phyloP scores from a whole-genome alignment of 2,888 invertebrate species.

The Amphipoea oculea region DNA sequence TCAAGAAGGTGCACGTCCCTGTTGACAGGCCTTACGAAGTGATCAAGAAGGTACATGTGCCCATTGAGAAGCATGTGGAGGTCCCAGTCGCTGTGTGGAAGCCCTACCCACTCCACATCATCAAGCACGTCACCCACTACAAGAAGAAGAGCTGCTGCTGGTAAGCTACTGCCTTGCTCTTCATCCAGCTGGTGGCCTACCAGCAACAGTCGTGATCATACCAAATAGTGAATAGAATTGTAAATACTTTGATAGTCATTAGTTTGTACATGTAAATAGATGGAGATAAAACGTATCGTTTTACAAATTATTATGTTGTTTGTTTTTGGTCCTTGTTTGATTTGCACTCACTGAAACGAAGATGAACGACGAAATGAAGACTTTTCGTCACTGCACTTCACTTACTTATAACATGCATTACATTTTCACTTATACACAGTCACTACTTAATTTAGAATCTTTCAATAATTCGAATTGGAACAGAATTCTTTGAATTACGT shows the following conservation, averaged over 20 bases:
- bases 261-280: conserved; percentile 78
- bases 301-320: conserved; percentile 55
- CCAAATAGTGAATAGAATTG: conserved; percentile 88
- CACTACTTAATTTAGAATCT: neutral
- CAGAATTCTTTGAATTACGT: neutral
- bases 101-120: conserved; percentile 87
- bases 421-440: neutral
- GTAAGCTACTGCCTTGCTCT: conserved; percentile 71
- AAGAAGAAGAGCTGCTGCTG: conserved; percentile 88
- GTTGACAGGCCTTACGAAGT: conserved; percentile 87
- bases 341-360: neutral
- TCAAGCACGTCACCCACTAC: conserved; percentile 88
- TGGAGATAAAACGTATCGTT: conserved; percentile 71
- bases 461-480: neutral
- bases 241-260: conserved; percentile 87
- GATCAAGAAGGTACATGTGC: conserved; percentile 86
- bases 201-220: conserved; percentile 80
- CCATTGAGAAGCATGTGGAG: conserved; percentile 85
- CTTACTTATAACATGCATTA: neutral
- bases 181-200: conserved; percentile 58
- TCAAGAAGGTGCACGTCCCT: conserved; percentile 84
- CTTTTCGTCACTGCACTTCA: too few relatives aligned
- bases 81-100: conserved; percentile 87
- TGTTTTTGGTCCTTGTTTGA: conserved; percentile 7
- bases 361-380: neutral